Percentiles rank a stretch among this genome's conserved stretches.
Conservation (phyloP, 2,113 vertebrate species). For the Amphilophus citrinellus region DNA sequence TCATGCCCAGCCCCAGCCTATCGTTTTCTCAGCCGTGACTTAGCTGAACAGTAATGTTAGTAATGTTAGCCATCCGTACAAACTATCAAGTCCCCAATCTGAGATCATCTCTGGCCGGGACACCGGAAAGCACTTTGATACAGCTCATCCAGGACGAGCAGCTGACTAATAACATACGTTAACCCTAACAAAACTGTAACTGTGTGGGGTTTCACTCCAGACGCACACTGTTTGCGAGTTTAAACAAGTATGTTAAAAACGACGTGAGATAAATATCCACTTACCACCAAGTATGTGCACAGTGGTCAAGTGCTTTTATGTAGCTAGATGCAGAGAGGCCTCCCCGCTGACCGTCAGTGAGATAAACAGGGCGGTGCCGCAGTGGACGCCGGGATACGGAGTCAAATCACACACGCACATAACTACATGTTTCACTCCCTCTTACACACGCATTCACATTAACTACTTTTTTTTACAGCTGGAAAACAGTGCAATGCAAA, state of each 20-base stretch:
- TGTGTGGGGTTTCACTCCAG: neutral
- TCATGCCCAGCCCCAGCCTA: too few relatives aligned
- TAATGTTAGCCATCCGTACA: neutral
- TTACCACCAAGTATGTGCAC: constrained; percentile 38
- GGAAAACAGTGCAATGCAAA: neutral
- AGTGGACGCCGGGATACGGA: constrained; percentile 57
- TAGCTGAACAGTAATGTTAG: neutral
- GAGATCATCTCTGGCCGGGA: constrained; percentile 14
- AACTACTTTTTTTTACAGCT: neutral
- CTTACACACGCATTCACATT: neutral
- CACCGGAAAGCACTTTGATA: neutral
- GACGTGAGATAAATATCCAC: neutral
- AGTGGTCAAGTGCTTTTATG: neutral
- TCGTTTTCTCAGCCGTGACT: neutral
- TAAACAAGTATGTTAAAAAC: neutral
- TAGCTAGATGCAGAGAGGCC: constrained; percentile 37
- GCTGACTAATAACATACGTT: neutral
- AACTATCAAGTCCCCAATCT: neutral
- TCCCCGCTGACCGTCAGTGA: constrained; percentile 28
- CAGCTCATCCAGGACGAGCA: constrained; percentile 13
- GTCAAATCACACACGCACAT: neutral
- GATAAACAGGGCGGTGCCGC: constrained; percentile 22
- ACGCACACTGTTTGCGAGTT: neutral
- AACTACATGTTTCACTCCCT: neutral
- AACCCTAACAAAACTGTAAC: neutral